Evolutionary conservation across 53 echinoderm and acorn worm genomes (phyloP).

Genomic region (Antedon mediterranea): DNA sequence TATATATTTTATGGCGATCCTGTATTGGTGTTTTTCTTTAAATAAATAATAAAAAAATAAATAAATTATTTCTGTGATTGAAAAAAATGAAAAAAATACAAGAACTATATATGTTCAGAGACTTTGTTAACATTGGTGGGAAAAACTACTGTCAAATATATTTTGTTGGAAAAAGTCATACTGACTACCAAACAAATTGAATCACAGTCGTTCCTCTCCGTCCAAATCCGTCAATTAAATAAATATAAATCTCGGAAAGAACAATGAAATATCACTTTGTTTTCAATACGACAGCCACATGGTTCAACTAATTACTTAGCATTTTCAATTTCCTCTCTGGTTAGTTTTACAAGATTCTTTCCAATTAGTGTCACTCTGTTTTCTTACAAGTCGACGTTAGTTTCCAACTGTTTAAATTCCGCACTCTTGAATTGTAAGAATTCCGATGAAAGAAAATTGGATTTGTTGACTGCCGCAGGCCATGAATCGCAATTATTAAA

Average conservation of each 20-base stretch:
- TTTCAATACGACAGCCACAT: background rate
- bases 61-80: too few species aligned
- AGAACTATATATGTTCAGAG: too few species aligned
- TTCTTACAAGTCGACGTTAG: background rate
- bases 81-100: too few species aligned
- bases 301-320: background rate
- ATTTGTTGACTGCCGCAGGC: too few species aligned
- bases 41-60: too few species aligned
- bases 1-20: too few species aligned
- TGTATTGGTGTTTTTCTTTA: too few species aligned
- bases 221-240: background rate
- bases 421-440: background rate
- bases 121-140: too few species aligned
- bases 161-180: too few species aligned
- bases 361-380: background rate
- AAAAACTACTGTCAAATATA: too few species aligned
- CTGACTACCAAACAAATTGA: background rate
- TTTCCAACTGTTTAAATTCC: background rate
- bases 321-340: background rate
- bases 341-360: background rate
- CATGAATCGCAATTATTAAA: too few species aligned
- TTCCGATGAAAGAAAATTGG: background rate
- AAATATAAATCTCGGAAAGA: background rate
- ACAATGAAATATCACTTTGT: background rate
- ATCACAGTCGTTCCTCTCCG: background rate